phyloP scores from a whole-genome alignment of 2,113 vertebrate species.

The Brachyhypopomus gauderio region DNA sequence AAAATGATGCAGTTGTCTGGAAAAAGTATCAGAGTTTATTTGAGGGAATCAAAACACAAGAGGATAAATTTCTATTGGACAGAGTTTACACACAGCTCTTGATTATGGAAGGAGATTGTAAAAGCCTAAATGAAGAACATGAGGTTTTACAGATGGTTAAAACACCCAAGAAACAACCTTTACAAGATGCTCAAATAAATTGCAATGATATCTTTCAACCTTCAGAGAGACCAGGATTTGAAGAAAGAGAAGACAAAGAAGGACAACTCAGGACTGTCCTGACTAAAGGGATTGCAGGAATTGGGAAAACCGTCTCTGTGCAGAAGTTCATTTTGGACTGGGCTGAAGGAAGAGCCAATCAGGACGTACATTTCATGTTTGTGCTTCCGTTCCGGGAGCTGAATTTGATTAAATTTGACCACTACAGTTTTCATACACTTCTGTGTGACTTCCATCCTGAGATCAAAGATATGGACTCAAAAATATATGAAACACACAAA shows the following conservation, averaged over 20 bases:
- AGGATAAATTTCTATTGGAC: background rate
- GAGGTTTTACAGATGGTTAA: background rate
- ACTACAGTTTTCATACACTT: background rate
- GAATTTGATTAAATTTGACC: too few relatives aligned
- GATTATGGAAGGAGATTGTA: too few relatives aligned
- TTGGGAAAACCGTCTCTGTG: too few relatives aligned
- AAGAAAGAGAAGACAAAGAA: background rate
- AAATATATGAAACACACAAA: conserved; percentile 4
- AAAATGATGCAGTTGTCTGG: background rate
- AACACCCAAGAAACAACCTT: background rate
- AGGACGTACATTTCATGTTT: too few relatives aligned
- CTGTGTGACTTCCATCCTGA: conserved; percentile 15
- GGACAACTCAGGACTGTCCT: background rate
- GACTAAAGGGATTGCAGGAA: background rate
- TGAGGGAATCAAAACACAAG: background rate
- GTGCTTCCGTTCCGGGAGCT: too few relatives aligned
- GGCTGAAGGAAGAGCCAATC: too few relatives aligned
- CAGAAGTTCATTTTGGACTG: too few relatives aligned
- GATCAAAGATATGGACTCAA: conserved; percentile 9
- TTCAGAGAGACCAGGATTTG: background rate
- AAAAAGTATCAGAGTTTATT: background rate
- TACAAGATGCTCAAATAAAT: too few relatives aligned
- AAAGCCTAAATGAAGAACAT: background rate
- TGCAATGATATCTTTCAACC: too few relatives aligned
- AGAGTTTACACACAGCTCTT: too few relatives aligned